Evolutionary conservation across 2,797 vertebrate species (phyloP).

Genomic region (Paguma larvata): DNA sequence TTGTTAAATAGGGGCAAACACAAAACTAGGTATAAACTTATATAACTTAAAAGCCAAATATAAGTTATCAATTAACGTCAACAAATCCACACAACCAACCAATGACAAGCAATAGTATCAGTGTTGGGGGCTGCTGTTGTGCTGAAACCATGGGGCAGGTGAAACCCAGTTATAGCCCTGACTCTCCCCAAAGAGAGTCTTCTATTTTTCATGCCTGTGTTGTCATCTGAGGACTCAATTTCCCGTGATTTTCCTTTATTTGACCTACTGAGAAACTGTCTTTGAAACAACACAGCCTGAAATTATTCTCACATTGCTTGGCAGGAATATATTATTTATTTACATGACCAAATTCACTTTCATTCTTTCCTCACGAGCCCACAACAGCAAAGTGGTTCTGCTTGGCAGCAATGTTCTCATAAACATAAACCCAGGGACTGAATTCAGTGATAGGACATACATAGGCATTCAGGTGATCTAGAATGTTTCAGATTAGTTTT

Average conservation of each 20-base stretch:
- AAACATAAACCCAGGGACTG: neutral
- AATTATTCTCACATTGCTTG: rapidly evolving
- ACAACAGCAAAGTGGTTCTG: rapidly evolving
- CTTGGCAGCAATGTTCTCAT: neutral
- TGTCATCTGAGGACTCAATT: rapidly evolving
- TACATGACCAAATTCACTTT: rapidly evolving
- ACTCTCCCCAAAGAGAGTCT: rapidly evolving
- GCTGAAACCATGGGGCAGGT: rapidly evolving
- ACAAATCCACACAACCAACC: neutral
- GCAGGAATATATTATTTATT: rapidly evolving
- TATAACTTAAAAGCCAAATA: neutral
- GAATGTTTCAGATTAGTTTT: neutral
- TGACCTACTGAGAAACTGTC: neutral
- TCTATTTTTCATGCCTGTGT: neutral
- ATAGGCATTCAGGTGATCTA: rapidly evolving
- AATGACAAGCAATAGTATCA: rapidly evolving
- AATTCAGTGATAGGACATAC: neutral
- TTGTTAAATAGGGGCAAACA: neutral
- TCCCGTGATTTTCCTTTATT: neutral
- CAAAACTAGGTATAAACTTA: neutral
- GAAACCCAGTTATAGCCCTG: rapidly evolving
- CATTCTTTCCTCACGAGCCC: neutral
- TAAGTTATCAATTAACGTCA: neutral
- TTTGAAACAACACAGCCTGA: neutral
- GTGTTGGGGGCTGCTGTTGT: rapidly evolving